A percentile compares a stretch with the other conserved stretches of the same genome.
Evolutionary conservation across 1,140 invertebrate genomes (phyloP).

Genomic region (Brachionus rotundiformis): DNA sequence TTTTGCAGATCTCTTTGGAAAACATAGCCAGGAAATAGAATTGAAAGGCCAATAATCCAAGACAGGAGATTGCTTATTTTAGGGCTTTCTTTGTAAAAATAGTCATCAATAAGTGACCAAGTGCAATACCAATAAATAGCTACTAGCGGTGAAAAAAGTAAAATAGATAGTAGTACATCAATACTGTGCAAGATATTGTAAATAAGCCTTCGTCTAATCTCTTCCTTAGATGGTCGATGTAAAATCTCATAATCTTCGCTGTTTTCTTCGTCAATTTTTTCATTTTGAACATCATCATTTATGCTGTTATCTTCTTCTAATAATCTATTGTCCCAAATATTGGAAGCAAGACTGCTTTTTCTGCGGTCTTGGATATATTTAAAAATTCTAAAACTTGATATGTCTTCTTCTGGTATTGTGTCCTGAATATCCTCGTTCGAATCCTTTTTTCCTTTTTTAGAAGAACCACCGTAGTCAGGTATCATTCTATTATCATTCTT

Average conservation of each 20-base stretch:
- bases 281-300: background rate
- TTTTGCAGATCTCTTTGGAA: slow-evolving; percentile 44
- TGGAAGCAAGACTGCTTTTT: background rate
- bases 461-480: background rate
- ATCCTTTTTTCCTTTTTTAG: background rate
- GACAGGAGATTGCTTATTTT: slow-evolving; percentile 32
- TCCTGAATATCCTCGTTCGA: background rate
- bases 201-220: slow-evolving; percentile 27
- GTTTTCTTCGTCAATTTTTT: background rate
- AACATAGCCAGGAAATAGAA: slow-evolving; percentile 25
- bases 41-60: slow-evolving; percentile 15
- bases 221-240: slow-evolving; percentile 7
- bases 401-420: slow-evolving; percentile 8
- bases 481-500: slow-evolving; percentile 28
- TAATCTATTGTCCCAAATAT: background rate
- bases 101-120: slow-evolving; percentile 40
- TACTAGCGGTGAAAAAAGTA: slow-evolving; percentile 37
- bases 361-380: background rate
- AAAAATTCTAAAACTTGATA: slow-evolving; percentile 32
- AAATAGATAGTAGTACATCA: slow-evolving; percentile 40
- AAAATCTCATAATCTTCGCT: background rate
- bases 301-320: slow-evolving; percentile 12
- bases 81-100: slow-evolving; percentile 18
- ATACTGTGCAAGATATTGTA: slow-evolving; percentile 37
- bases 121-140: slow-evolving; percentile 47